phyloP scores from a whole-genome alignment of 2,113 vertebrate genomes.

The Peucedramus taeniatus region DNA sequence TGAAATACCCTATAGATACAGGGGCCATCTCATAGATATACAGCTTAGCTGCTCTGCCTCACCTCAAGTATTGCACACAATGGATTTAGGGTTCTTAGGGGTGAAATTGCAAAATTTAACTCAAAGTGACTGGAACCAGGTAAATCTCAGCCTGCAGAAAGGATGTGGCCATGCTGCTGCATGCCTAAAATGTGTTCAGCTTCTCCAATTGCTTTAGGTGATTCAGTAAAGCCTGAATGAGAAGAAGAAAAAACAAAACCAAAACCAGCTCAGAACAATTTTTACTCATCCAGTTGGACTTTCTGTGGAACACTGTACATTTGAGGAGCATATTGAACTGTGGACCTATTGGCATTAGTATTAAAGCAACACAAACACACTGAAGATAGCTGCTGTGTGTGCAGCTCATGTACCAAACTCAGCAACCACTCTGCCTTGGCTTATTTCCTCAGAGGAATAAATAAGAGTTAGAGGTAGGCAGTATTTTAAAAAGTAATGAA shows the following conservation, averaged over 20 bases:
- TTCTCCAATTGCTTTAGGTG: background rate
- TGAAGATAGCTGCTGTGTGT: background rate
- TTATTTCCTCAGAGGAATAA: background rate
- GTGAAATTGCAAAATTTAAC: background rate
- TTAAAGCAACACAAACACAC: background rate
- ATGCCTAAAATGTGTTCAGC: background rate
- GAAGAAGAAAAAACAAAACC: background rate
- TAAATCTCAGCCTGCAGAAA: background rate
- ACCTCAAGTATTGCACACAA: fast-evolving
- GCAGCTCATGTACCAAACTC: background rate
- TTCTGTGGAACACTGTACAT: background rate
- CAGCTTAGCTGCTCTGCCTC: background rate
- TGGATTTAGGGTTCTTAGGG: background rate
- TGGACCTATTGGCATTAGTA: too few relatives aligned
- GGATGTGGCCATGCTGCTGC: fast-evolving
- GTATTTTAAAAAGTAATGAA: background rate
- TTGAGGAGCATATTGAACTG: background rate
- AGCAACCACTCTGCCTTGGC: background rate
- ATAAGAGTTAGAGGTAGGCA: background rate
- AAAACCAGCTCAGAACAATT: background rate
- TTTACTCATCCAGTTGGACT: background rate
- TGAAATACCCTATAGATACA: background rate
- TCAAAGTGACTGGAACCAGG: background rate
- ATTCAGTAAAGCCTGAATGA: background rate
- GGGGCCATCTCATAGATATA: background rate